A percentile compares a stretch with the other conserved stretches of the same genome.
Conservation (phyloP, 37 sponge, comb jelly and placozoan genomes). For the Spongilla lacustris region DNA sequence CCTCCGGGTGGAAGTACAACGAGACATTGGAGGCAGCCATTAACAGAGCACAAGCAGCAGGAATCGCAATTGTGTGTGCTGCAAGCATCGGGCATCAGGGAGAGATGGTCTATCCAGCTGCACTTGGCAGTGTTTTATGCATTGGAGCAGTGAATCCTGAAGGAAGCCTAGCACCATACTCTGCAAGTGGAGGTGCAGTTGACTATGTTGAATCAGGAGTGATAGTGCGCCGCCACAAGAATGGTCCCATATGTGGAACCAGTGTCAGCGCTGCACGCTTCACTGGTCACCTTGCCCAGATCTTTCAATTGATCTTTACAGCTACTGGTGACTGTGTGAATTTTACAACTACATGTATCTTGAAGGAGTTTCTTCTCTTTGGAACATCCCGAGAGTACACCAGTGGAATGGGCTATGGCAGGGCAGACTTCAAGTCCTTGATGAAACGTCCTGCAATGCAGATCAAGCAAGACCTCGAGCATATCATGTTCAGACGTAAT, state of each 20-base stretch:
- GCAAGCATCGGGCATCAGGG: not conserved
- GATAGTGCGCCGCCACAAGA: not conserved
- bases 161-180: not conserved
- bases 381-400: not conserved
- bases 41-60: not conserved
- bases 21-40: not conserved
- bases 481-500: not conserved
- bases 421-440: not conserved
- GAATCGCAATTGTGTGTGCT: not conserved
- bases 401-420: not conserved
- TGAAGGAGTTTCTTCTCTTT: not conserved
- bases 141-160: not conserved
- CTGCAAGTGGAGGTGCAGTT: not conserved
- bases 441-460: not conserved
- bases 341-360: not conserved
- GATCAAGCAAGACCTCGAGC: not conserved
- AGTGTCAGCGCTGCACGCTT: not conserved
- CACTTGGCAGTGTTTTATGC: not conserved
- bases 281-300: not conserved
- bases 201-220: not conserved
- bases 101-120: not conserved
- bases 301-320: not conserved
- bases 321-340: not conserved
- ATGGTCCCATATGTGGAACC: not conserved
- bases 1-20: not conserved